Evolutionary conservation across 2,888 invertebrate genomes (phyloP), one percentile per base, ranked within the genome.

Genomic region (Alsophila aescularia): DNA sequence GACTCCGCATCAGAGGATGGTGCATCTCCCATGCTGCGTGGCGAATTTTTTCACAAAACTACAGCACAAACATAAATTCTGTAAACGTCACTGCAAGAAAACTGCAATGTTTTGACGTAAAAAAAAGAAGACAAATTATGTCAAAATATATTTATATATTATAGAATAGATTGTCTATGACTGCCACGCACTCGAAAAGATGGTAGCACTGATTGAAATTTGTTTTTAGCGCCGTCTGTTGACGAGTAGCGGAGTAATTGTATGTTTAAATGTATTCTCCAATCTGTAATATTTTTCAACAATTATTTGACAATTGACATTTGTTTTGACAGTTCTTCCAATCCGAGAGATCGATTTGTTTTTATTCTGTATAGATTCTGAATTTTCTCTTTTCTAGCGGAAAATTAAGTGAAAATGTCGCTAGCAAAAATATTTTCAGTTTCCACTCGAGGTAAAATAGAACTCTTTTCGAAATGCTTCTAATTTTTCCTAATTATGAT

Each of bases 401-500:
- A 41, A 42, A 52, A 39, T 8, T 24, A 7, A 58, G 50, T 47
- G 52, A 80, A 68, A 77, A 92, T 92, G 92, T 89, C 92, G 53
- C 70, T 92, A 62, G 83, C 86, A 35, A 93, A 93, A 84, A 73
- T 93, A 81, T 93, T 92, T 85, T 92, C 93, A 27, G 63, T 92
- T 43, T 80, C 90, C 29, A 81, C 86, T 64, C 73, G 87, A 84
- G 91, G 92, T 92, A 87, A 53, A 43, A 9, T 0, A n/a, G 16
- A 31, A 9, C 8, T n/a, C 8, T 6, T 6, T 0, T 2, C 13
- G 35, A 37, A 18, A 31, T 9, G 15, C 7, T 14, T 42, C 4
- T 6, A 32, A 13, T 29, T 52, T 13, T 12, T 31, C 10, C 21
- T 51, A 27, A 13, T 35, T 8, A 9, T 35, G 18, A 21, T 24